These are phyloP conservation scores for Sitta europaea DNA, from an alignment of 2,113 vertebrate genomes.

Conservation along the genomic window DNA sequence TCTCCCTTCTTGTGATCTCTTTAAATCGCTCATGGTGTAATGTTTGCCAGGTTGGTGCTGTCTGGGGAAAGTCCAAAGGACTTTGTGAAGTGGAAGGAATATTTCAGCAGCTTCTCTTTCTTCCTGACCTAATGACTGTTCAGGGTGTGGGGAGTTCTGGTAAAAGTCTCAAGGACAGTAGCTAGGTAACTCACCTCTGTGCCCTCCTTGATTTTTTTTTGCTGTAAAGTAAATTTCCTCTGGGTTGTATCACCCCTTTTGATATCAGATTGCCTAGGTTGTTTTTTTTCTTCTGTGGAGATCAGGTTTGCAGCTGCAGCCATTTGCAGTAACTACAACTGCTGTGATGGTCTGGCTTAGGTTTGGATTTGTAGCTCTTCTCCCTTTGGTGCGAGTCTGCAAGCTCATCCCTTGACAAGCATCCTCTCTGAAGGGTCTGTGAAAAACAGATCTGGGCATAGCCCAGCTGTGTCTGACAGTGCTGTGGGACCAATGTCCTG, in stretches of 20 bases:
- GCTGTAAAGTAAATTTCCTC: background rate
- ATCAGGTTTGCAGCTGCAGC: background rate
- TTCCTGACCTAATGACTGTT: background rate
- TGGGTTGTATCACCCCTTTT: background rate
- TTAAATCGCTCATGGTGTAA: background rate
- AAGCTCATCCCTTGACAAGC: background rate
- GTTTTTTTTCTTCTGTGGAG: background rate
- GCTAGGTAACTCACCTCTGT: background rate
- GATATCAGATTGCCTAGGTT: background rate
- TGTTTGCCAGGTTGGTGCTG: background rate
- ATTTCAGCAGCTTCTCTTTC: background rate
- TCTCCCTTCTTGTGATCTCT: background rate
- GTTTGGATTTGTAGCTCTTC: background rate
- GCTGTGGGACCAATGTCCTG: background rate
- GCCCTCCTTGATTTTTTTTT: background rate
- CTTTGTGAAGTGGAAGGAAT: background rate
- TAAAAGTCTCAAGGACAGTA: background rate
- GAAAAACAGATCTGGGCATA: background rate
- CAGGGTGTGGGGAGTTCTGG: background rate
- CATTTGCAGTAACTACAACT: background rate
- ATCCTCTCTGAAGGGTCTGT: background rate
- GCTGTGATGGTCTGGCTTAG: background rate
- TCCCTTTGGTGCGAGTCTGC: fast-evolving
- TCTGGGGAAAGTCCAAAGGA: background rate
- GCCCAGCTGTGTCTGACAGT: background rate